Conservation (phyloP, 2,113 vertebrate species). For the Okapia johnstoni region DNA sequence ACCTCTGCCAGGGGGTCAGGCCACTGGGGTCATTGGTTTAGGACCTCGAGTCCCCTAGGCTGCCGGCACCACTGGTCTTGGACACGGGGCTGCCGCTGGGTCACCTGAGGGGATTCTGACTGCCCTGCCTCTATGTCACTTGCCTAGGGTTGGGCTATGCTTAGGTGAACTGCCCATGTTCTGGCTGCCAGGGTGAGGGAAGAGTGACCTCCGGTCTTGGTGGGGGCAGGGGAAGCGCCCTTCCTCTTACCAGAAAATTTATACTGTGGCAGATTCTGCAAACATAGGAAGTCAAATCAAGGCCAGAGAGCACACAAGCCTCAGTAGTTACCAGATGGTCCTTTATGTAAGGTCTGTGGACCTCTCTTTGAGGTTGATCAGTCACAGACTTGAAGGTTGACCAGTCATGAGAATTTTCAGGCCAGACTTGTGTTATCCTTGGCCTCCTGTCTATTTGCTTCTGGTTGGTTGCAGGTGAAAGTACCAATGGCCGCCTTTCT, state of each 20-base stretch:
- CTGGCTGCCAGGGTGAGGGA: background rate
- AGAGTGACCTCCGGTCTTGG: background rate
- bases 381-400: background rate
- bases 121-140: background rate
- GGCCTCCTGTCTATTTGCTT: background rate
- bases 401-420: background rate
- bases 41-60: background rate
- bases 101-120: no score
- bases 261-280: background rate
- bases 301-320: background rate
- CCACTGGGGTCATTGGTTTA: background rate
- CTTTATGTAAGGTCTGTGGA: background rate
- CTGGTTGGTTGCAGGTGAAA: background rate
- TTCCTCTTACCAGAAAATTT: background rate
- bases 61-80: background rate
- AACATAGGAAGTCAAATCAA: background rate
- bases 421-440: background rate
- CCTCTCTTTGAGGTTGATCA: background rate
- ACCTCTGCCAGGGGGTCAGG: background rate
- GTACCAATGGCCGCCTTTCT: background rate
- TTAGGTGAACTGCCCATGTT: fast-evolving
- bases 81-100: background rate
- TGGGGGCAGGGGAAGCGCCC: background rate
- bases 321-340: background rate
- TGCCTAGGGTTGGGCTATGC: background rate